Base-by-base conservation (phyloP, 2,888 invertebrate species). In the Athalia circularis region DNA sequence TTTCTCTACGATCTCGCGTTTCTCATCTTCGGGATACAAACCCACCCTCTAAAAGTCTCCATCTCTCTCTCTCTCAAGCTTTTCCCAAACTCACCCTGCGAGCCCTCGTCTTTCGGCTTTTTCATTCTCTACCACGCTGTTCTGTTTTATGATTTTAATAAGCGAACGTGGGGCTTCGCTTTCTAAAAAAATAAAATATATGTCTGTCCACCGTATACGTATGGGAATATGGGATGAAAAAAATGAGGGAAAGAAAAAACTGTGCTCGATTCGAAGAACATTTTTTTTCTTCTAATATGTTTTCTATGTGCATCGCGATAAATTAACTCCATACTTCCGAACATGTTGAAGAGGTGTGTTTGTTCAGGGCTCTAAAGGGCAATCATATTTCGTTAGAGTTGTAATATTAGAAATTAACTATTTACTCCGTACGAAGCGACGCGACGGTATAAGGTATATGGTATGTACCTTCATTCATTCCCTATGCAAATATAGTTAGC, bases 111-210 rank as follows among this genome's bases (percentile, higher is more conserved):
- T 84, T 82, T 81, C 82, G n/a, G 13, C 59, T 9, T 54, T 50
- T 68, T 50, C 77, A 65, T 9, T 52, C 79, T 80, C 80, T 70
- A 70, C 80, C 81, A 80, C 80, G 79, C 79, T 78, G 80, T 79
- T 75, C 83, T 85, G 82, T 85, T 86, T 86, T 85, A 85, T 80
- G 86, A 86, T 86, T 86, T 87, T 87, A 87, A 88, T 87, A 86
- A 86, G 83, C 75, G 75, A 47, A 62, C 8, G 54, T n/a, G 4
- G 11, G 45, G 13, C 48, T 48, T 70, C 15, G 61, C n/a, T 64
- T 62, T 5, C 62, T 29, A 57, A 47, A 50, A 50, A 9, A 62
- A 75, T 75, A 57, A 75, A 75, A 75, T 45, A 47, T 65, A 15
- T 29, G 2, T 29, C 29, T 29, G 29, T 29, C 29, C 29, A 29